Base-by-base conservation (phyloP, 2,113 vertebrate genomes). In the Erythrocercus mccallii region DNA sequence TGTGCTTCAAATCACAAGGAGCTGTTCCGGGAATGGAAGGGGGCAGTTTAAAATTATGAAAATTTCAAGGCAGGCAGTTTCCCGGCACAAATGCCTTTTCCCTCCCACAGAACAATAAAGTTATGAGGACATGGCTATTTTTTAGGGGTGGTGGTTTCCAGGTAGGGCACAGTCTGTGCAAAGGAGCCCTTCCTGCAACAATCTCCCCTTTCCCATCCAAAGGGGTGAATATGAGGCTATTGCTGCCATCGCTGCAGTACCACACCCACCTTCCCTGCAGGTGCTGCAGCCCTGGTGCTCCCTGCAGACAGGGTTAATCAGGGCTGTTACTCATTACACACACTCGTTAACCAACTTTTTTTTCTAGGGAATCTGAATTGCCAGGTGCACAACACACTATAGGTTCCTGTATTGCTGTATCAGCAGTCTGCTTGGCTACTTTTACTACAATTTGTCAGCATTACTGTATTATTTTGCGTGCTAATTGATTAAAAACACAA, bases 91-190 rank as follows among this genome's bases (percentile, higher is more conserved):
- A 50, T 1, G 3, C 14, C 40, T 18, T 22, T 61, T 8, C 20
- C 30, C 31, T 72, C 20, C 10, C 33, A 30, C 31, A 37, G 20
- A 44, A 37, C 37, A 44, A 28, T 8, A 3, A 33, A 57, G 20
- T 48, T 22, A 30, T 12, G 14, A 71, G 30, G 38, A 13, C 11
- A 3, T 5, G 14, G 21, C 8, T 60, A 0, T 21, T 54, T 88
- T 64, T 81, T 1, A 25, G 13, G 40, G 24, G 12, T 28, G 53
- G 30, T 58, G 3, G 14, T 71, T 83, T 80, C 47, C 2, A 14
- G 12, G 28, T 5, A 42, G 23, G n/a, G n/a, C 19, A 27, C 0
- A 1, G 37, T 13, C 30, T 8, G 10, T 6, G 13, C 50, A 50
- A 47, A 92, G 37, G 27, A 60, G 23, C n/a, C 35, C 23, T 30